Percentiles rank a stretch among this genome's conserved stretches.
Conservation (phyloP, 1,140 invertebrate species). For the Trichonephila clavata region DNA sequence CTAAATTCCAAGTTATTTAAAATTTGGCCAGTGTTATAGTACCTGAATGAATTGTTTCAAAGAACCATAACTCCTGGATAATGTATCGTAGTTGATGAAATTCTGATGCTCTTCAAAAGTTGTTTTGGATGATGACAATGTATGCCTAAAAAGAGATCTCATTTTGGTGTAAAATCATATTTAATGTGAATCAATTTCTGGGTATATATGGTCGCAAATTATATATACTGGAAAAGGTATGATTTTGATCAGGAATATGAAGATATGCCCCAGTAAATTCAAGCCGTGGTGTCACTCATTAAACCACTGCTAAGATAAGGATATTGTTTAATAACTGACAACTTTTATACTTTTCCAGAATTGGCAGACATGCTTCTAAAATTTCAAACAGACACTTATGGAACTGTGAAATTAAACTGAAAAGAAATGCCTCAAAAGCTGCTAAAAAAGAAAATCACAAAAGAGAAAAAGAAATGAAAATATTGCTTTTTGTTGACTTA, state of each 20-base stretch:
- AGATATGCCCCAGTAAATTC: too few species aligned
- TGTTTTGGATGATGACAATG: too few species aligned
- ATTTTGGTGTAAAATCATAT: too few species aligned
- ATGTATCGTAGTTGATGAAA: too few species aligned
- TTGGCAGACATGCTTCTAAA: slow-evolving; percentile 49
- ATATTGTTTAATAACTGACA: slow-evolving; percentile 54
- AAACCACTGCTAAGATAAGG: slow-evolving; percentile 45
- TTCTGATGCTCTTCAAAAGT: too few species aligned
- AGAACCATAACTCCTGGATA: neutral
- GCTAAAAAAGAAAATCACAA: slow-evolving; percentile 46
- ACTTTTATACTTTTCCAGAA: slow-evolving; percentile 40
- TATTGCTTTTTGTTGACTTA: slow-evolving; percentile 57
- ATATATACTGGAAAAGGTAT: too few species aligned
- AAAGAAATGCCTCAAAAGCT: slow-evolving; percentile 53
- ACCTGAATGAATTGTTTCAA: slow-evolving; percentile 20
- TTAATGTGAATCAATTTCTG: too few species aligned
- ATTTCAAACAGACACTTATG: neutral
- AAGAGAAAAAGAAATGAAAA: too few species aligned
- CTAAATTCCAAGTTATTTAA: neutral
- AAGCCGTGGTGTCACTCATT: slow-evolving; percentile 27
- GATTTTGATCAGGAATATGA: too few species aligned
- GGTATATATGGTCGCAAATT: too few species aligned
- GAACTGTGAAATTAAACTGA: slow-evolving; percentile 8
- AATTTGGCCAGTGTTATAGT: slow-evolving; percentile 26
- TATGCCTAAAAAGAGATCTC: too few species aligned